Base-by-base conservation (phyloP, 2,888 invertebrate species). In the Papilio elwesi region DNA sequence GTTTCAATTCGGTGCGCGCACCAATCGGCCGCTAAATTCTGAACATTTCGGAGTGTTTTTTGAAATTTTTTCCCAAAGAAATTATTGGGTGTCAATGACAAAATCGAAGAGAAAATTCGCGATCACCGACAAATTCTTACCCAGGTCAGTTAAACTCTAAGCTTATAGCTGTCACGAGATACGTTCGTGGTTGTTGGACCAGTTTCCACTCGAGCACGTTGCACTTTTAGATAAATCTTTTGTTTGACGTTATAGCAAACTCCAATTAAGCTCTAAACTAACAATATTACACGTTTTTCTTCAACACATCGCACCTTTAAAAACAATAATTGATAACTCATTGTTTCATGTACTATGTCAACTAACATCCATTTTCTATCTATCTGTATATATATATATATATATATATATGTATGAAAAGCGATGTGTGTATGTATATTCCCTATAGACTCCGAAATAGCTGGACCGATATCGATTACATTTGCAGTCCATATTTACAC, bases 51-150 rank as follows among this genome's bases (percentile, higher is more conserved):
- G 85, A 85, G 86, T 87, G 83, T 86, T 75, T 87, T 91, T 91
- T 85, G 84, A 81, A 75, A 71, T 78, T 78, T 81, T 82, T 86
- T 82, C 76, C 16, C 77, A 73, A 77, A 82, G 80, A 80, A 87
- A 86, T 80, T 81, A 82, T 86, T 91, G 90, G 88, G 94, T 94
- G 94, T 94, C 94, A 94, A 94, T 94, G 94, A 94, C 91, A 93
- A 93, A 86, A 92, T 89, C 90, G 85, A 89, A 90, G 90, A 94
- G 89, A 92, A 94, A 90, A 88, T 94, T 85, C 82, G 91, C 92
- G 85, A 92, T 93, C 82, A 93, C 90, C 82, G 91, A 94, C 90
- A 94, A 92, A 90, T 94, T 94, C 89, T 87, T 94, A 78, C 94
- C 94, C 83, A 94, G 94, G 94, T 94, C 74, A 88, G 92, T 78